These are phyloP conservation scores for Tanytarsus gracilentus DNA, from an alignment of 2,888 invertebrate genomes.

Conservation along the genomic window DNA sequence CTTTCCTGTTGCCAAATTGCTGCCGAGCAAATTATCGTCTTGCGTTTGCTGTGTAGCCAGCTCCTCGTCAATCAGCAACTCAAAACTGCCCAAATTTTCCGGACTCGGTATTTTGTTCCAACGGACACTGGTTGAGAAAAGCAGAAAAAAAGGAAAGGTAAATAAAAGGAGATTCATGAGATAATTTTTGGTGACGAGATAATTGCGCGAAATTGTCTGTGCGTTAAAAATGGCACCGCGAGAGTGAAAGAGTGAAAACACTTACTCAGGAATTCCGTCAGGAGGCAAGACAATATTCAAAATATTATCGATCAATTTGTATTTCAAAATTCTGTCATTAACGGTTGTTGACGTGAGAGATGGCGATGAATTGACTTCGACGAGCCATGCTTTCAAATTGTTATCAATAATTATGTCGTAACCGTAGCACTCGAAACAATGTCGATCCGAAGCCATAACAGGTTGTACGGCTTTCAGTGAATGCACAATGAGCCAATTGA, in stretches of 20 bases:
- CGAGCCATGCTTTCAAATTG: slow-evolving; percentile 86
- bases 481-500: slow-evolving; percentile 83
- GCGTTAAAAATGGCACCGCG: background rate
- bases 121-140: slow-evolving; percentile 50
- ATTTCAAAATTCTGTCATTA: slow-evolving; percentile 87
- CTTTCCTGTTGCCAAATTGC: background rate
- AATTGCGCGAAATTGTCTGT: background rate
- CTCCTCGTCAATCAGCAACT: slow-evolving; percentile 76
- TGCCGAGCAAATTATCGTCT: slow-evolving; percentile 43
- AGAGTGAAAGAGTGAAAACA: too few relatives aligned
- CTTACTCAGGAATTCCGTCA: slow-evolving; percentile 75
- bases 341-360: slow-evolving; percentile 90
- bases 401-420: slow-evolving; percentile 95
- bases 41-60: slow-evolving; percentile 48
- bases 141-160: background rate
- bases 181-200: background rate
- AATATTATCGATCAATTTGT: slow-evolving; percentile 88
- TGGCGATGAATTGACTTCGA: slow-evolving; percentile 91
- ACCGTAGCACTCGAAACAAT: slow-evolving; percentile 74
- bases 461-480: slow-evolving; percentile 87
- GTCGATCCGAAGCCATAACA: slow-evolving; percentile 83
- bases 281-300: slow-evolving; percentile 83
- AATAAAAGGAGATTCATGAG: background rate
- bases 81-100: slow-evolving; percentile 75
- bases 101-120: slow-evolving; percentile 74